These are phyloP conservation scores for Tetramorium bicarinatum DNA, from an alignment of 2,888 invertebrate genomes.

Conservation along the genomic window DNA sequence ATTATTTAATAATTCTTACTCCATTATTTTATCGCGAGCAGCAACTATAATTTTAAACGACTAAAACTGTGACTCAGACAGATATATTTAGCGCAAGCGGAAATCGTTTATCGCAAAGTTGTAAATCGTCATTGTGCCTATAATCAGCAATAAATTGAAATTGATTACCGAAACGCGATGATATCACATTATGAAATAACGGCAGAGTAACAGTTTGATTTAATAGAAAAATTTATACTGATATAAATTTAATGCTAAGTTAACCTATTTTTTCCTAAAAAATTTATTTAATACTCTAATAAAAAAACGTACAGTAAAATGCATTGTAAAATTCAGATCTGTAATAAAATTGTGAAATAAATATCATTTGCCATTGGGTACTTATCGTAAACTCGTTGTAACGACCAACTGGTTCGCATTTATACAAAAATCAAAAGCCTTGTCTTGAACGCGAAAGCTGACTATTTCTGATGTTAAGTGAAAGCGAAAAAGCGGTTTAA, in stretches of 20 bases:
- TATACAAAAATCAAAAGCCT: conserved; percentile 9
- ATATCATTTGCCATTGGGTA: background rate
- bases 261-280: background rate
- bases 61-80: background rate
- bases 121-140: background rate
- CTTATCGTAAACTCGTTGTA: background rate
- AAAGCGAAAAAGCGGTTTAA: background rate
- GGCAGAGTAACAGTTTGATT: background rate
- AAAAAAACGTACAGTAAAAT: background rate
- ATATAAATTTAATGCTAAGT: background rate
- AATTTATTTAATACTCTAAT: conserved; percentile 10
- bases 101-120: background rate
- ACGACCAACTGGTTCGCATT: background rate
- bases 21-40: background rate
- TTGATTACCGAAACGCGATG: background rate
- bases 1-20: conserved; percentile 7
- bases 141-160: background rate
- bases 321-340: background rate
- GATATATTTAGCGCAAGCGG: background rate
- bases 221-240: background rate
- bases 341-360: background rate
- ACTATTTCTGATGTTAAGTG: background rate
- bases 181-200: background rate
- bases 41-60: background rate
- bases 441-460: conserved; percentile 1